Percentiles rank a stretch among this genome's conserved stretches.
phyloP scores from a whole-genome alignment of 2,888 invertebrate genomes.

The Plagodis dolabraria region DNA sequence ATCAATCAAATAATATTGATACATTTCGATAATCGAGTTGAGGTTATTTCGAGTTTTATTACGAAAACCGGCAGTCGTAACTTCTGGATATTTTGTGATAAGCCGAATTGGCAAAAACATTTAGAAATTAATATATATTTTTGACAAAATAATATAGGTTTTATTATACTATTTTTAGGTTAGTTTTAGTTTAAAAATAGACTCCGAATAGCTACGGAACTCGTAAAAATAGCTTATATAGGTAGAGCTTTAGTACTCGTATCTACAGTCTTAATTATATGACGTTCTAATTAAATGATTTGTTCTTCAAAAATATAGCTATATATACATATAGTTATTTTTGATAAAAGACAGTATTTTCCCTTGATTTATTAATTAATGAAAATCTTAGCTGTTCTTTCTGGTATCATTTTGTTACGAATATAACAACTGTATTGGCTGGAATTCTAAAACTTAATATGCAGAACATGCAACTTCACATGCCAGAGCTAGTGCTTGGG shows the following conservation, averaged over 20 bases:
- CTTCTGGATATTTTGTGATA: conserved; percentile 1
- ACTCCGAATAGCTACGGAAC: background rate
- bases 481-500: conserved; percentile 17
- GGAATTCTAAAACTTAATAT: conserved; percentile 12
- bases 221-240: background rate
- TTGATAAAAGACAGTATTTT: too few relatives aligned
- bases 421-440: background rate
- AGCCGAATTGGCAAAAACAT: background rate
- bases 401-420: background rate
- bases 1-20: conserved; percentile 37
- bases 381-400: background rate
- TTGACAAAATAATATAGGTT: too few relatives aligned
- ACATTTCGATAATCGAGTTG: conserved; percentile 31
- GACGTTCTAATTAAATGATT: too few relatives aligned
- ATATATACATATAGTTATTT: too few relatives aligned
- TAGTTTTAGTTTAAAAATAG: too few relatives aligned
- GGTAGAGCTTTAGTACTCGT: too few relatives aligned
- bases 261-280: too few relatives aligned
- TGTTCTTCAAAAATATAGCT: too few relatives aligned
- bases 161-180: too few relatives aligned
- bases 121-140: background rate
- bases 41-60: conserved; percentile 12
- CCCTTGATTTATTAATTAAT: too few relatives aligned
- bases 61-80: conserved; percentile 3
- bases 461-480: conserved; percentile 16